A percentile compares a stretch with the other conserved stretches of the same genome.
Evolutionary conservation across 2,888 invertebrate genomes (phyloP).

Genomic region (Orthosia gracilis): DNA sequence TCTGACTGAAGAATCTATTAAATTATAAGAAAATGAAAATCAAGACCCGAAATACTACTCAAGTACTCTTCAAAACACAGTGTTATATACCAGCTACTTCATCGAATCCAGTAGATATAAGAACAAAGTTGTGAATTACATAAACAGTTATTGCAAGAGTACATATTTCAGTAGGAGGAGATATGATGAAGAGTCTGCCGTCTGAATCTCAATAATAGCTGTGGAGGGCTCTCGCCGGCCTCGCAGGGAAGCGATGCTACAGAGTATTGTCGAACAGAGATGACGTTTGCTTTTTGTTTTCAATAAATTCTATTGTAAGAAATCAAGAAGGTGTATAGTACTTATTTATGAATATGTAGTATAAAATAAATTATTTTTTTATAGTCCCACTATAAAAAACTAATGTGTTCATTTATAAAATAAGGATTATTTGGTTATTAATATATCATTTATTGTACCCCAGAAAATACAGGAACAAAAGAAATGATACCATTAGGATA

Average conservation of each 20-base stretch:
- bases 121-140: slow-evolving; percentile 56
- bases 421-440: too few relatives aligned
- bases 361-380: too few relatives aligned
- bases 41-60: neutral
- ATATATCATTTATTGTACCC: too few relatives aligned
- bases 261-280: slow-evolving; percentile 72
- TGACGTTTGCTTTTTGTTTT: neutral
- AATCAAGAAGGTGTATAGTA: too few relatives aligned
- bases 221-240: slow-evolving; percentile 81
- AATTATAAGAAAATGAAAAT: neutral
- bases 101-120: slow-evolving; percentile 33
- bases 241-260: slow-evolving; percentile 74
- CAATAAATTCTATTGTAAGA: too few relatives aligned
- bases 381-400: too few relatives aligned
- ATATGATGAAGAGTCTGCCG: slow-evolving; percentile 85
- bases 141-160: slow-evolving; percentile 72
- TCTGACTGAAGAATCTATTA: neutral
- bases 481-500: too few relatives aligned
- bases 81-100: slow-evolving; percentile 24
- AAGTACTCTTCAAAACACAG: slow-evolving; percentile 7
- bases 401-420: too few relatives aligned
- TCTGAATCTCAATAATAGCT: slow-evolving; percentile 89
- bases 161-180: slow-evolving; percentile 71
- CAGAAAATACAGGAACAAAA: too few relatives aligned
- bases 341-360: too few relatives aligned